A percentile compares a stretch with the other conserved stretches of the same genome.
phyloP scores from a whole-genome alignment of 2,113 vertebrate species.

The Grammomys dolichurus region DNA sequence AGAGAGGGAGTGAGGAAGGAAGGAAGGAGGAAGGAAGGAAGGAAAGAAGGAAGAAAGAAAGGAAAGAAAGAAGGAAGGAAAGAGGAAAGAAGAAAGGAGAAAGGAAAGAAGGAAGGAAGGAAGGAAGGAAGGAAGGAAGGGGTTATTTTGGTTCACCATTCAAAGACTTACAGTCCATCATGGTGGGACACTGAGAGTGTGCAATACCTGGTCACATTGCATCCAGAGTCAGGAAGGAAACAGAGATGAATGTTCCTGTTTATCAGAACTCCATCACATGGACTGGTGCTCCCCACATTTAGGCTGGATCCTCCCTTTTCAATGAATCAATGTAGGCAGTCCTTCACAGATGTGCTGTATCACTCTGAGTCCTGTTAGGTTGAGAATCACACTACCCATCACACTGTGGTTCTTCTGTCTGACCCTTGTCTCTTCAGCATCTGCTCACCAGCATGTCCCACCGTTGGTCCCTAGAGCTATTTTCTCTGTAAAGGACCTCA shows the following conservation, averaged over 20 bases:
- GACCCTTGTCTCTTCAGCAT: background rate
- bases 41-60: background rate
- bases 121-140: background rate
- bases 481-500: background rate
- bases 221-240: background rate
- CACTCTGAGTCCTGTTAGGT: background rate
- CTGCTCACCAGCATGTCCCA: background rate
- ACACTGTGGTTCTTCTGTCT: background rate
- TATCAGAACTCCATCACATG: background rate
- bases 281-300: background rate
- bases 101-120: too few species aligned
- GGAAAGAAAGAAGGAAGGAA: too few species aligned
- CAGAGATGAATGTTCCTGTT: background rate
- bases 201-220: background rate
- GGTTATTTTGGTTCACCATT: background rate
- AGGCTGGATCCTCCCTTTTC: background rate
- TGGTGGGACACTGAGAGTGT: background rate
- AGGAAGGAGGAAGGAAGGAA: background rate
- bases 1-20: too few species aligned
- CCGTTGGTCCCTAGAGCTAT: background rate
- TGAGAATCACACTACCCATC: background rate
- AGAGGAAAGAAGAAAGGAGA: too few species aligned
- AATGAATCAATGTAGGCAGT: background rate
- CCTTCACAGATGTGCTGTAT: background rate
- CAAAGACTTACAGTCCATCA: background rate